Base-by-base conservation (phyloP, 92 coral and sea anemone genomes). In the Heliopora coerulea region DNA sequence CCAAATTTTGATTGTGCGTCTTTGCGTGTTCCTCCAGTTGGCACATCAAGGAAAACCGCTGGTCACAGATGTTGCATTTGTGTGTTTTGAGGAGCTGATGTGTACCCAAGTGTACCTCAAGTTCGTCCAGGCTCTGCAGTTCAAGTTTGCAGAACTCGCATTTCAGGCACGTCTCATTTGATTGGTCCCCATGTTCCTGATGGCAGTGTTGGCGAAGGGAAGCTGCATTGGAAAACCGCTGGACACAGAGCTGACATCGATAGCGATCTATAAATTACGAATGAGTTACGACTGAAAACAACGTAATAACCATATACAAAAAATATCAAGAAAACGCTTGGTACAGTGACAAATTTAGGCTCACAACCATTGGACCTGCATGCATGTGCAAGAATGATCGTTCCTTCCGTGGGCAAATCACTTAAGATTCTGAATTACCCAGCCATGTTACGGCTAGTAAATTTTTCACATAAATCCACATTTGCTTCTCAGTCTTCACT, bases 81-180 rank as follows among this genome's bases (percentile, higher is more conserved):
- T 70, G 77, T 20, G 62, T 70, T 27, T 70, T 70, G 9, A 24
- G 33, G 1, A 70, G 77, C 5, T 17, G 63, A 54, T 70, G 77
- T 31, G 77, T 70, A 0, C 63, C 63, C 14, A 70, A 35, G 25
- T 70, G 77, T 5, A 49, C 62, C 33, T 70, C 77, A 12, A 70
- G 77, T 54, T 52, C 58, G 29, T 52, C 50, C n/a, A 70, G 21
- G 21, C 28, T 70, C 24, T 34, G 35, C 24, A 70, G 40, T 54
- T 70, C 62, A 28, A 70, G 63, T 30, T 70, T 70, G 20, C 96
- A 95, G 86, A 90, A 85, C 54, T 87, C 91, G 79, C 99, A 90
- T 80, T 86, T 86, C 46, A 75, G 39, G 25, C 83, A 57, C 1
- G 82, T 42, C 15, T 78, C 67, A 7, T 65, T 74, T 23, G 81